Conservation (phyloP, 1,140 invertebrate species). For the Anoplolepis gracilipes region DNA sequence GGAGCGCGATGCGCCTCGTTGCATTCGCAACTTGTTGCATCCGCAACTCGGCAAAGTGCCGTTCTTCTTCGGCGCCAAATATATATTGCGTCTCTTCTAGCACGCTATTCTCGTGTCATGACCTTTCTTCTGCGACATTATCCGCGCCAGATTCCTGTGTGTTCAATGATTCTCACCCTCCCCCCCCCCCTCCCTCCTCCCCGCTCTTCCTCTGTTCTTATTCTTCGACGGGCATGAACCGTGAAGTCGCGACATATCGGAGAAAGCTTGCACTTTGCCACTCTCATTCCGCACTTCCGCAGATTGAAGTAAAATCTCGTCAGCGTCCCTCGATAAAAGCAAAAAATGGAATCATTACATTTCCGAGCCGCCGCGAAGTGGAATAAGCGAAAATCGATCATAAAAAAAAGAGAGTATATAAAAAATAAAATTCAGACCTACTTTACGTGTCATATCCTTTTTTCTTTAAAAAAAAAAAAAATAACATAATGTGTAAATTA, state of each 20-base stretch:
- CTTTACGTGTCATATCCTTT: neutral
- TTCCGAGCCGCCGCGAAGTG: neutral
- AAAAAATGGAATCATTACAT: neutral
- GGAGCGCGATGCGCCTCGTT: conserved; percentile 15
- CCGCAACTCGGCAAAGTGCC: neutral
- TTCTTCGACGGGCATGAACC: neutral
- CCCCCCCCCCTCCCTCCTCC: too few species aligned
- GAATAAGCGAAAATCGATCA: neutral
- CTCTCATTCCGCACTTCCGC: neutral
- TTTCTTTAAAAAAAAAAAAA: neutral
- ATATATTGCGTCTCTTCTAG: neutral
- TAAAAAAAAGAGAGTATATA: neutral
- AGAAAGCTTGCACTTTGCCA: neutral
- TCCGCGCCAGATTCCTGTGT: neutral
- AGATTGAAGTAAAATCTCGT: neutral
- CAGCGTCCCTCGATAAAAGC: neutral
- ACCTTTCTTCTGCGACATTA: conserved; percentile 16
- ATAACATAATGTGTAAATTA: neutral
- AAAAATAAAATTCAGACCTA: neutral
- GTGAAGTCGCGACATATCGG: neutral
- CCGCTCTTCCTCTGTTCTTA: neutral
- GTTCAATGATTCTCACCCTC: neutral
- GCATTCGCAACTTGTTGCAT: conserved; percentile 63
- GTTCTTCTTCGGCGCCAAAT: conserved; percentile 3
- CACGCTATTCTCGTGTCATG: conserved; percentile 15